Conservation (phyloP, 2,797 vertebrate genomes). For the Varecia variegata region DNA sequence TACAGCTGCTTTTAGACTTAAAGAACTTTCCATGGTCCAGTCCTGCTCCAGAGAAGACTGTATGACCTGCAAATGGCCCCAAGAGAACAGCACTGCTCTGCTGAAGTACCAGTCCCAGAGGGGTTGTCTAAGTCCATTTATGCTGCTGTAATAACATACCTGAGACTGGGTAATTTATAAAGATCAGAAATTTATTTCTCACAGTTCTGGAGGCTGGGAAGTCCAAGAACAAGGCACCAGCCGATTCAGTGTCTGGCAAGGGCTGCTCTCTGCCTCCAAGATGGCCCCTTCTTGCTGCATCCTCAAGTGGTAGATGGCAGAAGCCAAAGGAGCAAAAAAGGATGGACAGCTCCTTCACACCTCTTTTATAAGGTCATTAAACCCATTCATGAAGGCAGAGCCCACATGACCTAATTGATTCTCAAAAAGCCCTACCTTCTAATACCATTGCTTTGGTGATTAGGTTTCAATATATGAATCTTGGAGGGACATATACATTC, state of each 20-base stretch:
- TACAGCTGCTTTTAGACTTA: not conserved
- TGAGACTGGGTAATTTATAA: not conserved
- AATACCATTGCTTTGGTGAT: not conserved
- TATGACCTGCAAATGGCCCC: not conserved
- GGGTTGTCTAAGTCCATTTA: not conserved
- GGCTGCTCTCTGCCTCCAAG: not conserved
- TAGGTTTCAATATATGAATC: not conserved
- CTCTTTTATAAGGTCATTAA: not conserved
- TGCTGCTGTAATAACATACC: not conserved
- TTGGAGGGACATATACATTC: not conserved
- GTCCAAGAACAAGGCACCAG: not conserved
- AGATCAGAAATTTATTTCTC: not conserved
- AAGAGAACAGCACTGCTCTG: not conserved
- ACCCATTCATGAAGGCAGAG: not conserved
- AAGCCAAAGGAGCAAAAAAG: not conserved
- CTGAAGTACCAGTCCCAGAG: not conserved
- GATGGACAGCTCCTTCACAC: not conserved
- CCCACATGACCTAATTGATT: not conserved
- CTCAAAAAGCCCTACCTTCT: not conserved
- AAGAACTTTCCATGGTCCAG: not conserved
- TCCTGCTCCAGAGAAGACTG: not conserved
- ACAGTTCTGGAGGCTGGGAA: not conserved
- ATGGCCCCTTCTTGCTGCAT: not conserved
- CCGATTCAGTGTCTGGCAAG: not conserved
- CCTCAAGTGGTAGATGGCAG: not conserved